Evolutionary conservation across 2,797 vertebrate species (phyloP).

Genomic region (Bradypodion pumilum): DNA sequence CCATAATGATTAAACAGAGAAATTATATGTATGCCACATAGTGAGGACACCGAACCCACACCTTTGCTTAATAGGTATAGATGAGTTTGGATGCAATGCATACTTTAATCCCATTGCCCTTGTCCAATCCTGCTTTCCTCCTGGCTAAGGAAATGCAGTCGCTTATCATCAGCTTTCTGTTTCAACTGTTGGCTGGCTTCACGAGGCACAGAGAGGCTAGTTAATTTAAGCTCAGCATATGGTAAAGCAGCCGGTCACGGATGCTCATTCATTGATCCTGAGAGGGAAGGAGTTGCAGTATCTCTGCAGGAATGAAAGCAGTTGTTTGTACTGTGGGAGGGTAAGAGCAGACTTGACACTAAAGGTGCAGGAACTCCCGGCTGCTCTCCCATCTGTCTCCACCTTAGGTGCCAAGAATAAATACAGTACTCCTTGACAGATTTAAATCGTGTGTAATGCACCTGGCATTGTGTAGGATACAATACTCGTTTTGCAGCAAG

Average conservation of each 20-base stretch:
- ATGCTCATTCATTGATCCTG: slow-evolving; percentile 18
- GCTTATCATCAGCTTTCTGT: slow-evolving; percentile 4
- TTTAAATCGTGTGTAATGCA: background rate
- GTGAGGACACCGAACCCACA: background rate
- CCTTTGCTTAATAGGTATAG: no score
- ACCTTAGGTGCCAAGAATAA: background rate
- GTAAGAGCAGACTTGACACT: background rate
- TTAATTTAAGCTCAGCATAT: background rate
- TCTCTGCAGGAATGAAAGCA: background rate
- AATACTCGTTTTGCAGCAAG: background rate
- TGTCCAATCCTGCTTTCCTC: background rate
- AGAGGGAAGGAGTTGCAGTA: background rate
- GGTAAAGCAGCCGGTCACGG: slow-evolving; percentile 2
- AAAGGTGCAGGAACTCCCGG: background rate
- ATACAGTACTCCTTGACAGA: background rate
- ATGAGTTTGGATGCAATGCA: no score
- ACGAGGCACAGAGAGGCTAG: background rate
- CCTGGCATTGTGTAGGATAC: background rate
- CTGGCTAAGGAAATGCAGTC: background rate
- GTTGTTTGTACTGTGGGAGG: background rate
- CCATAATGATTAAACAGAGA: no score
- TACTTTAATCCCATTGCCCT: background rate
- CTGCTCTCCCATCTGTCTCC: background rate
- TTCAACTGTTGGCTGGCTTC: background rate
- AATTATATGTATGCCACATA: background rate